These are phyloP conservation scores for Geotria australis DNA, from an alignment of 2,797 vertebrate genomes.

Conservation along the genomic window DNA sequence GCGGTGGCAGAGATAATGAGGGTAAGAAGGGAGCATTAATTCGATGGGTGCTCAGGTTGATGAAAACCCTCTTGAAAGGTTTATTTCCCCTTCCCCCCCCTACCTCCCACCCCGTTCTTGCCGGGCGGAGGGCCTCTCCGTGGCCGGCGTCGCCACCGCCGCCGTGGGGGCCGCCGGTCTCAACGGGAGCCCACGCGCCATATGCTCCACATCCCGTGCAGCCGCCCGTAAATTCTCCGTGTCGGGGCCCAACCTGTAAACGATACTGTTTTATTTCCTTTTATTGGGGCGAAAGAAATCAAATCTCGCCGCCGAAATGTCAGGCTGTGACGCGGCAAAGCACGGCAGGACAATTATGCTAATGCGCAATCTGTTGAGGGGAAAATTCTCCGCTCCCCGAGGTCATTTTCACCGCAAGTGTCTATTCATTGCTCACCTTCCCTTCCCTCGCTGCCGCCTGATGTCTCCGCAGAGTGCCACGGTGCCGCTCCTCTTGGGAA, in stretches of 20 bases:
- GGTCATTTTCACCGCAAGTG: not conserved
- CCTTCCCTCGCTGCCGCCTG: not conserved
- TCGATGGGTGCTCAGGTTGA: too few relatives aligned
- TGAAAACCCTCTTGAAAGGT: too few relatives aligned
- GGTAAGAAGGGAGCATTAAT: too few relatives aligned
- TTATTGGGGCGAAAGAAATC: not conserved
- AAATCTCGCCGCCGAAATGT: not conserved
- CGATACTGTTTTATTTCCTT: not conserved
- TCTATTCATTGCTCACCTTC: not conserved
- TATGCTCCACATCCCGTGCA: not conserved
- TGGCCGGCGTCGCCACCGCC: too few relatives aligned
- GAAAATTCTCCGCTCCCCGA: not conserved
- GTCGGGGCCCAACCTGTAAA: not conserved
- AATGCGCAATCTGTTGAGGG: not conserved
- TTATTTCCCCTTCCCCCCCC: too few relatives aligned
- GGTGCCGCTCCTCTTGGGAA: too few relatives aligned
- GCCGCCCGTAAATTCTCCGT: not conserved
- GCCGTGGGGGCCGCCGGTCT: too few relatives aligned
- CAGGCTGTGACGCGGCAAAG: not conserved
- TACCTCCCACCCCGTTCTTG: too few relatives aligned
- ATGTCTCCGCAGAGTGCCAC: not conserved
- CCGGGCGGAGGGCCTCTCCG: too few relatives aligned
- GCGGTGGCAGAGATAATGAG: too few relatives aligned
- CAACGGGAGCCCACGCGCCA: too few relatives aligned
- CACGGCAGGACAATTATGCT: not conserved